Conservation (phyloP, 2,888 invertebrate genomes). For the Hartigia nigra region DNA sequence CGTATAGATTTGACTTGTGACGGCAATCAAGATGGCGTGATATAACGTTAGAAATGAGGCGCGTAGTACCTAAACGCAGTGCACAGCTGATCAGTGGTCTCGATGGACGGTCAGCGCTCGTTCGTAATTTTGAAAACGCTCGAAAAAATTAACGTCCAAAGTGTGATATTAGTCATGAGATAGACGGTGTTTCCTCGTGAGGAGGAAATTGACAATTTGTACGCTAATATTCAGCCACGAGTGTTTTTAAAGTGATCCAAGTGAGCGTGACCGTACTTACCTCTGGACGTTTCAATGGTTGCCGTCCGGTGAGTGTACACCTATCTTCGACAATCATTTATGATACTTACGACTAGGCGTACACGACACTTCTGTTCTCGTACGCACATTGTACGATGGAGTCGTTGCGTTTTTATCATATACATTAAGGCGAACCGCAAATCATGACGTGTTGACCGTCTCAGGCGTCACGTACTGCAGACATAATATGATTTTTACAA, state of each 20-base stretch:
- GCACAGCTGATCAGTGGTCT: conserved; percentile 60
- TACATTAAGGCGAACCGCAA: neutral
- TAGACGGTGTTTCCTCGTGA: neutral
- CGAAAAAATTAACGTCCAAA: neutral
- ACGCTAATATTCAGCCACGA: conserved; percentile 4
- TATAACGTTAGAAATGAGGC: neutral
- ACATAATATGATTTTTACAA: neutral
- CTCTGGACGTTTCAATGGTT: conserved; percentile 53
- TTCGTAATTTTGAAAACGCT: conserved; percentile 30
- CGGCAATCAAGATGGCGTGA: neutral
- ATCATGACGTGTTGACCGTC: neutral
- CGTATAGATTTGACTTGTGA: neutral
- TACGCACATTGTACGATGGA: neutral
- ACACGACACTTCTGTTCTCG: neutral
- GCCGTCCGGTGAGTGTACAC: conserved; percentile 54
- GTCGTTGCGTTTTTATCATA: neutral
- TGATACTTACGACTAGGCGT: conserved; percentile 2
- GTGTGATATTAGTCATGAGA: conserved; percentile 3
- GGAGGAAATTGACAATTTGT: neutral
- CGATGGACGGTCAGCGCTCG: conserved; percentile 48
- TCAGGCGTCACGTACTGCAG: neutral
- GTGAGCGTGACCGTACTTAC: conserved; percentile 31
- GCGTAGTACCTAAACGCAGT: conserved; percentile 33
- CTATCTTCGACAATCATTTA: conserved; percentile 27
- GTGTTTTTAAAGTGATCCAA: conserved; percentile 21